Conservation (phyloP, 2,113 vertebrate genomes). For the Noturus placidus region DNA sequence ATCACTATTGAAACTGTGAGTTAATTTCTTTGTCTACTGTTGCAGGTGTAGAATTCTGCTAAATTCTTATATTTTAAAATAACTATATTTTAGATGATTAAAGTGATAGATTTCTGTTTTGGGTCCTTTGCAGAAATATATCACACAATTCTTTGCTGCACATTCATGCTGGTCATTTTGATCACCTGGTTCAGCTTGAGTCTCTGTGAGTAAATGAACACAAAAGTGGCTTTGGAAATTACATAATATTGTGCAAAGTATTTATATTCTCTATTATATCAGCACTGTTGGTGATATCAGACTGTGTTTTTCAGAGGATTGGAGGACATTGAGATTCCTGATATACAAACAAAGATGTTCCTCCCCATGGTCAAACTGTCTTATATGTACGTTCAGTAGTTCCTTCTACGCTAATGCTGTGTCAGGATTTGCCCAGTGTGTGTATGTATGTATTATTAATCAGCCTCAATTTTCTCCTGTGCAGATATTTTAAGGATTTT, state of each 20-base stretch:
- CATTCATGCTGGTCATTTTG: constrained; percentile 70
- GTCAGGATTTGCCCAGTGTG: background rate
- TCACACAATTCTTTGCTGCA: constrained; percentile 75
- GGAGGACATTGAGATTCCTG: constrained; percentile 76
- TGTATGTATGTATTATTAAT: background rate
- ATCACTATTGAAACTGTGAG: constrained; percentile 78
- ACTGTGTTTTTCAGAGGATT: constrained; percentile 70
- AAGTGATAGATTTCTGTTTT: background rate
- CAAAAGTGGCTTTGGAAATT: background rate
- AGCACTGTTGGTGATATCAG: background rate
- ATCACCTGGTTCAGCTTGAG: constrained; percentile 74
- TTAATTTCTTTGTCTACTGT: constrained; percentile 3
- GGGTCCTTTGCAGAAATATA: constrained; percentile 71
- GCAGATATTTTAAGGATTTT: constrained; percentile 83
- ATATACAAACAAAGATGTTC: constrained; percentile 77
- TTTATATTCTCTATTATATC: background rate
- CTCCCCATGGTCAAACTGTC: constrained; percentile 76
- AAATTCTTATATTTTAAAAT: background rate
- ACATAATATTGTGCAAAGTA: background rate
- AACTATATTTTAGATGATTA: background rate
- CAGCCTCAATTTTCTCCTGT: background rate
- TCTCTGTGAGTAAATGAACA: constrained; percentile 73
- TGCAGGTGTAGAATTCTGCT: background rate
- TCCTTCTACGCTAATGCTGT: background rate
- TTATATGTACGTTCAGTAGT: constrained; percentile 67